Percentiles rank a stretch among this genome's conserved stretches.
phyloP scores from a whole-genome alignment of 2,113 vertebrate genomes.

The Tychaedon coryphoeus region DNA sequence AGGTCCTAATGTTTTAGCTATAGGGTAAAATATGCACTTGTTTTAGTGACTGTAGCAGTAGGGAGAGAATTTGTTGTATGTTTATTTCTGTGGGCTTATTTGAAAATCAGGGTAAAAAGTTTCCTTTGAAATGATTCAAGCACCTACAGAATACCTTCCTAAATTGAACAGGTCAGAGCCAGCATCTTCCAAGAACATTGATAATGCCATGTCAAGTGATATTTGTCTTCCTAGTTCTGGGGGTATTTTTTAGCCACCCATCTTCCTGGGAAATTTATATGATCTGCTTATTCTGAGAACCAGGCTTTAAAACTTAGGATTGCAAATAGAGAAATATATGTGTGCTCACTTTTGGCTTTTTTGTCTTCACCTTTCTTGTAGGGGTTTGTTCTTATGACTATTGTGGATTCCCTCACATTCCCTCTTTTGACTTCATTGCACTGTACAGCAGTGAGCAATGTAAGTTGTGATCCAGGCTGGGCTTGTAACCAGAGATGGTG shows the following conservation, averaged over 20 bases:
- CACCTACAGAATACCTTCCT: background rate
- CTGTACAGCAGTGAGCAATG: no score
- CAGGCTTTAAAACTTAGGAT: background rate
- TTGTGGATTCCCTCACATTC: accelerated
- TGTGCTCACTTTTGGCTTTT: background rate
- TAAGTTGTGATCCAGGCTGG: background rate
- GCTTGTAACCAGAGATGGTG: background rate
- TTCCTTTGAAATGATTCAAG: background rate
- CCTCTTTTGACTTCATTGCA: background rate
- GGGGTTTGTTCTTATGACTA: background rate
- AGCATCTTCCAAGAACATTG: background rate
- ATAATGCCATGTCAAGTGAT: background rate
- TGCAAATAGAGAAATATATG: background rate
- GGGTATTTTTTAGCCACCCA: background rate
- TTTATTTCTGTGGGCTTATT: background rate
- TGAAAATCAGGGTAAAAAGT: background rate
- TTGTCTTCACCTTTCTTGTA: background rate
- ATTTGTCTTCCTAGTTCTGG: background rate
- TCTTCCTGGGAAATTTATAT: background rate
- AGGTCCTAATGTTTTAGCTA: background rate
- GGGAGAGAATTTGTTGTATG: background rate
- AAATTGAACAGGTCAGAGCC: background rate
- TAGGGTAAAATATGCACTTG: background rate
- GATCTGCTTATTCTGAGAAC: background rate
- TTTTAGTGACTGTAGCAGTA: background rate